Percentiles rank a stretch among this genome's conserved stretches.
phyloP scores from a whole-genome alignment of 2,797 vertebrate species.

The Pangasius djambal region DNA sequence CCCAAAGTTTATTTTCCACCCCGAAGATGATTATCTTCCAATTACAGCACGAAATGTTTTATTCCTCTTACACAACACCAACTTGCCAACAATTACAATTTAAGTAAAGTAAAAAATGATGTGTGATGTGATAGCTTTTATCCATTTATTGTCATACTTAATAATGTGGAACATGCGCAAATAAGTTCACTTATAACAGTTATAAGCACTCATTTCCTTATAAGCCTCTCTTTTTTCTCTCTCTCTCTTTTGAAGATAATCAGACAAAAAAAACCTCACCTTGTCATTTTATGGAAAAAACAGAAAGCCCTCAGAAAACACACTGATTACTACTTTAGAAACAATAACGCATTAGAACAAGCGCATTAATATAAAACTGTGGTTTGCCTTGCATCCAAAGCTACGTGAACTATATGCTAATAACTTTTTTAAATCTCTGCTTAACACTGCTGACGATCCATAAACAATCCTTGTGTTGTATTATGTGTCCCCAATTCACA shows the following conservation, averaged over 20 bases:
- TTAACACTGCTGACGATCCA: background rate
- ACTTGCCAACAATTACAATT: background rate
- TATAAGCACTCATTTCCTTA: background rate
- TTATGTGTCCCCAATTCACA: background rate
- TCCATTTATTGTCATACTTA: background rate
- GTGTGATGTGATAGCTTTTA: background rate
- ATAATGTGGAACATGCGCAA: background rate
- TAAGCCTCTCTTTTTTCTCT: background rate
- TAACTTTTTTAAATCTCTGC: background rate
- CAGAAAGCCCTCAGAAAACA: background rate
- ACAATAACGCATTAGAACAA: background rate
- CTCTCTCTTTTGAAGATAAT: background rate
- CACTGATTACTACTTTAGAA: background rate
- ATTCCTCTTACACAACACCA: background rate
- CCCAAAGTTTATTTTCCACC: background rate
- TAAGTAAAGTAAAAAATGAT: background rate
- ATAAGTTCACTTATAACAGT: background rate
- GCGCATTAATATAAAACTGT: background rate
- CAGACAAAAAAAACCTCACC: background rate
- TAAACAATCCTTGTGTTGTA: background rate
- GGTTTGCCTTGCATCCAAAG: background rate
- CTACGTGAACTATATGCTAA: background rate
- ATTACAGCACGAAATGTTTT: background rate
- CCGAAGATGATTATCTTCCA: background rate
- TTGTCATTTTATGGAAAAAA: background rate